Evolutionary conservation across 2,888 invertebrate genomes (phyloP).

Genomic region (Lasioglossum marginatum): DNA sequence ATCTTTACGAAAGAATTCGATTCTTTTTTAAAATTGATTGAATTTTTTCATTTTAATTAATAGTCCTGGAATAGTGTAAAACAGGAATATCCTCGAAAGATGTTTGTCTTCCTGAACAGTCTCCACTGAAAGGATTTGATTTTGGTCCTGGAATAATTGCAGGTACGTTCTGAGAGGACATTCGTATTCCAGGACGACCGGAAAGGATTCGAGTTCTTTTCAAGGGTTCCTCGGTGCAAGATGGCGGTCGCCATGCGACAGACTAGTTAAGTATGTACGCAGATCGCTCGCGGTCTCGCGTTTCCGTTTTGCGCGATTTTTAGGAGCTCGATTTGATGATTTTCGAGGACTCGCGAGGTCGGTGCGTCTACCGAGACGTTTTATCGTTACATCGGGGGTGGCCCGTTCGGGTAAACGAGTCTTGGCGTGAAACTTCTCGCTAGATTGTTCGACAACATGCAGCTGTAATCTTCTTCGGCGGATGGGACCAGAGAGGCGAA

Average conservation of each 20-base stretch:
- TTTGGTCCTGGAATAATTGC: neutral
- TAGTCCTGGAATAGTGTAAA: neutral
- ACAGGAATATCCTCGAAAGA: neutral
- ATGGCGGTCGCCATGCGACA: constrained; percentile 23
- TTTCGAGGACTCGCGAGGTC: constrained; percentile 11
- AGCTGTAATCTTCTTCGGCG: constrained; percentile 93
- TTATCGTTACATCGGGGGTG: constrained; percentile 92
- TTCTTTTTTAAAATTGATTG: neutral
- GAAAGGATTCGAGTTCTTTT: neutral
- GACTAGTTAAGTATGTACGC: constrained; percentile 41
- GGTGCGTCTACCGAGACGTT: constrained; percentile 17
- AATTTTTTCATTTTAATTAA: neutral
- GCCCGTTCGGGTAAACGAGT: constrained; percentile 95
- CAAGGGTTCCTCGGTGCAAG: constrained; percentile 19
- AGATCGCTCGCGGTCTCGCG: constrained; percentile 36
- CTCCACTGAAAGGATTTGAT: neutral
- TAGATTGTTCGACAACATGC: constrained; percentile 93
- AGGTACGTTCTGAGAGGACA: neutral
- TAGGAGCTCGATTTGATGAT: constrained; percentile 18
- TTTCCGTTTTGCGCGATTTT: constrained; percentile 34
- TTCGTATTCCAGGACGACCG: neutral
- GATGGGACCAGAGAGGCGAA: constrained; percentile 96
- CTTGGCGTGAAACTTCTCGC: constrained; percentile 94
- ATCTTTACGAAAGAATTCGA: neutral
- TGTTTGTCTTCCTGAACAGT: neutral